phyloP scores from a whole-genome alignment of 2,113 vertebrate genomes.

The Halichoeres trimaculatus region DNA sequence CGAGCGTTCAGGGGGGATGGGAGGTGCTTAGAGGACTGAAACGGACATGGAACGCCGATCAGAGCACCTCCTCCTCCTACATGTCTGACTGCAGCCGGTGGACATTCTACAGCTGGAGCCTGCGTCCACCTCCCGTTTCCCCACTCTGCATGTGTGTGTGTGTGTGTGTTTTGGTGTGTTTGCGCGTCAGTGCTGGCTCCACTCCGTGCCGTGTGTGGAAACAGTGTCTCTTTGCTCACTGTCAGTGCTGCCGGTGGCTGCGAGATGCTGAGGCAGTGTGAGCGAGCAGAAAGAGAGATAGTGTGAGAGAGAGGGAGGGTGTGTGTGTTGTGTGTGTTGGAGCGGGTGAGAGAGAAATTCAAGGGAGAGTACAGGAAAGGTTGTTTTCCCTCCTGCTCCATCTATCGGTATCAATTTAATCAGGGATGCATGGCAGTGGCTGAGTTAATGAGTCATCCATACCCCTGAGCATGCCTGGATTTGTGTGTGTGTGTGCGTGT shows the following conservation, averaged over 20 bases:
- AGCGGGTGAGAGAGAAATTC: conserved; percentile 42
- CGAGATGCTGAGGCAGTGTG: conserved; percentile 67
- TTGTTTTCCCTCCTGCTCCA: conserved; percentile 40
- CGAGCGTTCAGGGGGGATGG: conserved; percentile 55
- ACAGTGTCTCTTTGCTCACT: conserved; percentile 54
- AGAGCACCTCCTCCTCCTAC: conserved; percentile 79
- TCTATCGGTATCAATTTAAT: conserved; percentile 64
- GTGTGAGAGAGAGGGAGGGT: conserved; percentile 8
- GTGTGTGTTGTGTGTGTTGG: conserved; percentile 11
- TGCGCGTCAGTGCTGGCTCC: conserved; percentile 45
- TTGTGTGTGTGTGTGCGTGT: not conserved
- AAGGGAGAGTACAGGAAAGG: conserved; percentile 41
- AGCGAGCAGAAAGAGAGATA: conserved; percentile 3
- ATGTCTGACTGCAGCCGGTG: conserved; percentile 73
- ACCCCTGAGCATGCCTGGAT: conserved; percentile 6
- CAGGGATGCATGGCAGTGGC: conserved; percentile 29
- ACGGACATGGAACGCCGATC: conserved; percentile 64
- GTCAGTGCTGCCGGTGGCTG: conserved; percentile 59
- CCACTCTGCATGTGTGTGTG: conserved; percentile 34
- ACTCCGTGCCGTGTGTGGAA: conserved; percentile 50
- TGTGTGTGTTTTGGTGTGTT: conserved; percentile 37
- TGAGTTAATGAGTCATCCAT: conserved; percentile 61
- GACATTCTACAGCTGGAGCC: conserved; percentile 66
- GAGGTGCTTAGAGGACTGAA: conserved; percentile 75
- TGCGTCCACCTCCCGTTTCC: conserved; percentile 49